phyloP scores from a whole-genome alignment of 2,113 vertebrate genomes.

The Onychorhynchus coronatus region DNA sequence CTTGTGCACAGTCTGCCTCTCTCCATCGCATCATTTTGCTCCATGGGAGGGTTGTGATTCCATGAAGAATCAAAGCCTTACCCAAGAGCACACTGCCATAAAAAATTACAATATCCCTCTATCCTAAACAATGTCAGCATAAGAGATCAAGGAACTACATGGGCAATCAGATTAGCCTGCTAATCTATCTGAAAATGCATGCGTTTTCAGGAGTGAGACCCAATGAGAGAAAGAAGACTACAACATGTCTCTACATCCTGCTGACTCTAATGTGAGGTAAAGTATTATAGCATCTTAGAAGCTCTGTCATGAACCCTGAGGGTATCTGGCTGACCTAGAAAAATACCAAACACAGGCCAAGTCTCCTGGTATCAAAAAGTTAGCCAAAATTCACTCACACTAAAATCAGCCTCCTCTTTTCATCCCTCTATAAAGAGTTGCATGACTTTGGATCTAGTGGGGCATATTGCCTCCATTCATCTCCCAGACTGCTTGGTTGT shows the following conservation, averaged over 20 bases:
- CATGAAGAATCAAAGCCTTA: neutral
- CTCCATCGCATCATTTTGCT: neutral
- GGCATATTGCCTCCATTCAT: neutral
- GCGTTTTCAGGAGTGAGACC: neutral
- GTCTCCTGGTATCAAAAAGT: neutral
- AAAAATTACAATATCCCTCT: neutral
- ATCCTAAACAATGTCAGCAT: neutral
- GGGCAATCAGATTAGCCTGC: neutral
- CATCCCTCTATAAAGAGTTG: neutral
- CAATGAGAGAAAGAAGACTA: neutral
- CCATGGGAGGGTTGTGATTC: neutral
- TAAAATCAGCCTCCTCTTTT: neutral
- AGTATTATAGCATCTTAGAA: neutral
- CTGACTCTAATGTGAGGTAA: neutral
- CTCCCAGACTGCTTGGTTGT: neutral
- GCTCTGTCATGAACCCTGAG: neutral
- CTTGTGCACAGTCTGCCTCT: neutral
- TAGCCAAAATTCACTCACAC: neutral
- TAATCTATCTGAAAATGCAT: neutral
- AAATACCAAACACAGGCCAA: neutral
- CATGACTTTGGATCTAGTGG: neutral
- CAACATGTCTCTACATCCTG: neutral
- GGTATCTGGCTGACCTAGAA: conserved; percentile 19
- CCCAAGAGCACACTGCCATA: neutral
- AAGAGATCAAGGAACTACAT: neutral